A percentile compares a stretch with the other conserved stretches of the same genome.
Conservation (phyloP, 1,140 invertebrate species). For the Aphis gossypii region DNA sequence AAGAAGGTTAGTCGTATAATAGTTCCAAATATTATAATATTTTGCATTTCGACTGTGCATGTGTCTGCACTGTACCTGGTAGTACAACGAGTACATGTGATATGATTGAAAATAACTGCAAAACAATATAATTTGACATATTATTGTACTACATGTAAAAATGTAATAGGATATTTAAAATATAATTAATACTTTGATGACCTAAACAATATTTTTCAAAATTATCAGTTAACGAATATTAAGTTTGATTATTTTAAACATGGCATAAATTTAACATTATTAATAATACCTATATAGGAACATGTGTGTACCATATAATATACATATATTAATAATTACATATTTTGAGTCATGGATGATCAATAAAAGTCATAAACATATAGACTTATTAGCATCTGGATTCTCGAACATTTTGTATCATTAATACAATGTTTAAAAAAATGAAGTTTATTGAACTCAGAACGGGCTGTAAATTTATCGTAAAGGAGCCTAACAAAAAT, state of each 20-base stretch:
- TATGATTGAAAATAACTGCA: not conserved
- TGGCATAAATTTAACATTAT: not conserved
- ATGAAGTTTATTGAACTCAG: not conserved
- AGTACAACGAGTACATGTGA: not conserved
- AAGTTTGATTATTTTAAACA: not conserved
- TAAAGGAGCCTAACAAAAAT: not conserved
- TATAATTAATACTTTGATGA: not conserved
- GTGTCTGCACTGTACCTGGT: not conserved
- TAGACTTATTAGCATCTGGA: not conserved
- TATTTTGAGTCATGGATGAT: not conserved
- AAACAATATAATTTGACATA: not conserved
- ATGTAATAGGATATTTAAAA: not conserved
- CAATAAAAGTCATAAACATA: not conserved
- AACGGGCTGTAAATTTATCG: not conserved
- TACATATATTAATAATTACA: not conserved
- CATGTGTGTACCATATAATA: not conserved
- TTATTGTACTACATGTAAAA: not conserved
- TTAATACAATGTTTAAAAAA: not conserved
- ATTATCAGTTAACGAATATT: not conserved
- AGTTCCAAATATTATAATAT: not conserved
- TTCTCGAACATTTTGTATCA: not conserved
- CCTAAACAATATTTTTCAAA: not conserved
- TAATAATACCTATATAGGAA: not conserved
- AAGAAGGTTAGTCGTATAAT: not conserved
- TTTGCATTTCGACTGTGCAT: not conserved